Percentiles rank a stretch among this genome's conserved stretches.
Conservation (phyloP, 2,888 invertebrate species). For the Bimastos eiseni region DNA sequence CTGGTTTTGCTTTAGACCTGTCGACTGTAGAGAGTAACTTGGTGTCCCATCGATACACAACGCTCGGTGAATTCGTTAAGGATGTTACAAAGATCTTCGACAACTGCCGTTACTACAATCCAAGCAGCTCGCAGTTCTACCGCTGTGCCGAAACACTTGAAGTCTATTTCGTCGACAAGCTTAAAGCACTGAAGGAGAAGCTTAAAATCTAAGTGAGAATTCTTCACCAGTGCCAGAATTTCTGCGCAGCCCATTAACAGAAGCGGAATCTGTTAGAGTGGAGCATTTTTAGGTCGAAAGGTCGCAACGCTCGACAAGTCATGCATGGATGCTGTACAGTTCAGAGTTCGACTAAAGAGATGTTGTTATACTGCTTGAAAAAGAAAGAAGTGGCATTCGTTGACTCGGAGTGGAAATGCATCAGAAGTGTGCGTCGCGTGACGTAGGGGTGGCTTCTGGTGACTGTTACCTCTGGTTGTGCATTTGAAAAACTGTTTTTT, state of each 20-base stretch:
- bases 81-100: constrained; percentile 98
- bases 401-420: neutral
- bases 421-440: neutral
- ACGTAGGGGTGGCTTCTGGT: neutral
- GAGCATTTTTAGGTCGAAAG: constrained; percentile 39
- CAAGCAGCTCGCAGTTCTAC: constrained; percentile 91
- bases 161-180: constrained; percentile 74
- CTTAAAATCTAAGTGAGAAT: constrained; percentile 66
- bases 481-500: constrained; percentile 6
- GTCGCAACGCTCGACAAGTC: neutral
- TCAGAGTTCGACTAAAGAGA: neutral
- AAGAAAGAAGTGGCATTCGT: neutral
- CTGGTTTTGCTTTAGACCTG: constrained; percentile 73
- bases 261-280: constrained; percentile 31
- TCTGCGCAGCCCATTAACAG: constrained; percentile 78
- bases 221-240: constrained; percentile 83
- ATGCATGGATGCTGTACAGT: neutral
- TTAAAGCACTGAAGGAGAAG: constrained; percentile 48
- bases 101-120: constrained; percentile 96
- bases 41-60: constrained; percentile 79
- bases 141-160: constrained; percentile 94
- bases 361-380: neutral
- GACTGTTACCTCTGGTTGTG: constrained; percentile 7
- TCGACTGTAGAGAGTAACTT: constrained; percentile 82
- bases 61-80: constrained; percentile 90